Evolutionary conservation across 1,140 invertebrate genomes (phyloP).

Genomic region (Piezodorus guildinii): DNA sequence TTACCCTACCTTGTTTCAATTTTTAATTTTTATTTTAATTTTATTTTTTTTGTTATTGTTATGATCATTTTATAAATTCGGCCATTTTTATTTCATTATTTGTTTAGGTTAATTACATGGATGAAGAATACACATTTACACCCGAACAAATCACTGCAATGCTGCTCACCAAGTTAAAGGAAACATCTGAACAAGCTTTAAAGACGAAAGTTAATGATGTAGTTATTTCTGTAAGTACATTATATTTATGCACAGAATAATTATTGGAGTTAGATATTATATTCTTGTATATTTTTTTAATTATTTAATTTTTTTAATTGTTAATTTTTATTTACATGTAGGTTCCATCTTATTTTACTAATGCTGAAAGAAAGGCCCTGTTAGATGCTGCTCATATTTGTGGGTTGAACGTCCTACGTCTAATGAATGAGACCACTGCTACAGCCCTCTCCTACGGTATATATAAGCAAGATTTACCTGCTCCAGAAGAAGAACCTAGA

Average conservation of each 20-base stretch:
- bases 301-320: conserved; percentile 6
- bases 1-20: too few species aligned
- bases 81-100: conserved; percentile 14
- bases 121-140: conserved; percentile 74
- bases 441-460: conserved; percentile 92
- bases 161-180: conserved; percentile 94
- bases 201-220: conserved; percentile 91
- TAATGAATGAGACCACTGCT: conserved; percentile 96
- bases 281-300: not conserved
- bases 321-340: conserved; percentile 28
- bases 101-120: conserved; percentile 70
- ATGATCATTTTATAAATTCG: too few species aligned
- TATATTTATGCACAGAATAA: too few species aligned
- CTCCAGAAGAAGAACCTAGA: conserved; percentile 68
- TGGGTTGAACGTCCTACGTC: conserved; percentile 82
- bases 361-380: conserved; percentile 81
- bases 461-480: conserved; percentile 90
- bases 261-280: too few species aligned
- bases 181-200: conserved; percentile 72
- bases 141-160: conserved; percentile 93
- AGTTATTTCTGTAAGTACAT: conserved; percentile 70
- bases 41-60: too few species aligned
- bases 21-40: too few species aligned
- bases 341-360: conserved; percentile 88
- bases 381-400: conserved; percentile 78